Percentiles rank a stretch among this genome's conserved stretches.
Conservation (phyloP, 2,797 vertebrate genomes). For the Hypotaenidia okinawae region DNA sequence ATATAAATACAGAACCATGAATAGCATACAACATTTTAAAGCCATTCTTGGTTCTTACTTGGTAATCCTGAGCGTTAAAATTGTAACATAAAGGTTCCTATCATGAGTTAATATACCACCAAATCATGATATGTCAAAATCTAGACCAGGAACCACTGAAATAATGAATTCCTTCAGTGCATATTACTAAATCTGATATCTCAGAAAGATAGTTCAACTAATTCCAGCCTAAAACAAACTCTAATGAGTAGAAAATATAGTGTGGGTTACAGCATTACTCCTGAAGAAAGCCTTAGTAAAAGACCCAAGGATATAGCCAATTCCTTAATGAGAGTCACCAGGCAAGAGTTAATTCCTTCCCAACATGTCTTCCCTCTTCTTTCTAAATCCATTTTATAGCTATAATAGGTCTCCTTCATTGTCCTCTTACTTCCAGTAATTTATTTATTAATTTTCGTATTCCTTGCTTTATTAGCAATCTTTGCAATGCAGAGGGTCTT, state of each 20-base stretch:
- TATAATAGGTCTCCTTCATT: not conserved
- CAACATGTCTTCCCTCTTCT: not conserved
- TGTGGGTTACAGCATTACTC: not conserved
- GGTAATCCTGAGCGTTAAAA: not conserved
- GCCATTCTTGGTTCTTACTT: not conserved
- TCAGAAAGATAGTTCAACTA: not conserved
- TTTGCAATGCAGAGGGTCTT: constrained; percentile 44
- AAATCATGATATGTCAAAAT: not conserved
- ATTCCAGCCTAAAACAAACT: not conserved
- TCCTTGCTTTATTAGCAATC: constrained; percentile 33
- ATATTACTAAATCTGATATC: not conserved
- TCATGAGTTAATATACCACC: not conserved
- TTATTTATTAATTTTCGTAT: not conserved
- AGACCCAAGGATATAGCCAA: not conserved
- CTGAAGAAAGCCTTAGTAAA: not conserved
- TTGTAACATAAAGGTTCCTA: not conserved
- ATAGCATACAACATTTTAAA: not conserved
- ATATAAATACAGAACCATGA: not conserved
- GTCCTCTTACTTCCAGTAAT: not conserved
- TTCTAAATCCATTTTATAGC: not conserved
- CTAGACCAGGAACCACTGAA: not conserved
- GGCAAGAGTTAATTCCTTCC: not conserved
- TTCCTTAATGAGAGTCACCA: not conserved
- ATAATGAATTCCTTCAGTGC: not conserved
- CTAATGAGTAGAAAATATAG: not conserved